Percentiles rank a stretch among this genome's conserved stretches.
Evolutionary conservation across 2,797 vertebrate species (phyloP).

Genomic region (Enteromius unitaeniatus): DNA sequence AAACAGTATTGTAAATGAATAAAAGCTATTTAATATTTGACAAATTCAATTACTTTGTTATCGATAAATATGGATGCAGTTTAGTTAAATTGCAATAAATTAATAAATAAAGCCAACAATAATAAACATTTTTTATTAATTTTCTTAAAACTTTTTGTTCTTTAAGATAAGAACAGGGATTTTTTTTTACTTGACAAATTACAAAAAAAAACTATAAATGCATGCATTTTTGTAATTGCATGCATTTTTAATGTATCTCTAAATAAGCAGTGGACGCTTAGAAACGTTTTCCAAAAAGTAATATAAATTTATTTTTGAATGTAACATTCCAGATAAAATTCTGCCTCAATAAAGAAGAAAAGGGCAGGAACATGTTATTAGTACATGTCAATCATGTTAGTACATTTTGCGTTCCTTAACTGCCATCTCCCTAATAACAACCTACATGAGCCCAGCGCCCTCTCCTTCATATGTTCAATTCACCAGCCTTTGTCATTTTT

Average conservation of each 20-base stretch:
- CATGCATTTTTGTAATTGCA: no score
- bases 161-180: not conserved
- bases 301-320: not conserved
- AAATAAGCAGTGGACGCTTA: not conserved
- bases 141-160: not conserved
- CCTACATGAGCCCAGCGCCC: slow-evolving; percentile 15
- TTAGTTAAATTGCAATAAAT: no score
- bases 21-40: not conserved
- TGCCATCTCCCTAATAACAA: slow-evolving; percentile 22
- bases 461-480: slow-evolving; percentile 50
- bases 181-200: not conserved
- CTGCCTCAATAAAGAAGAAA: slow-evolving; percentile 16
- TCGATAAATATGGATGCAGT: no score
- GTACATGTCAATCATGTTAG: slow-evolving; percentile 1
- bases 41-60: no score
- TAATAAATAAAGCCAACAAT: no score
- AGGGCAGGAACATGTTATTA: slow-evolving; percentile 18
- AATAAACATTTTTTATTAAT: not conserved
- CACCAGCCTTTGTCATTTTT: slow-evolving; percentile 52
- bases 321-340: not conserved
- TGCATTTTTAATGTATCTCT: not conserved
- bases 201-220: no score
- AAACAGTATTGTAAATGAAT: not conserved
- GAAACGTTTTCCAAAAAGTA: not conserved
- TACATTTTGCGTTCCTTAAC: slow-evolving; percentile 39